Base-by-base conservation (phyloP, 2,888 invertebrate species). In the Pristionchus maxplancki region DNA sequence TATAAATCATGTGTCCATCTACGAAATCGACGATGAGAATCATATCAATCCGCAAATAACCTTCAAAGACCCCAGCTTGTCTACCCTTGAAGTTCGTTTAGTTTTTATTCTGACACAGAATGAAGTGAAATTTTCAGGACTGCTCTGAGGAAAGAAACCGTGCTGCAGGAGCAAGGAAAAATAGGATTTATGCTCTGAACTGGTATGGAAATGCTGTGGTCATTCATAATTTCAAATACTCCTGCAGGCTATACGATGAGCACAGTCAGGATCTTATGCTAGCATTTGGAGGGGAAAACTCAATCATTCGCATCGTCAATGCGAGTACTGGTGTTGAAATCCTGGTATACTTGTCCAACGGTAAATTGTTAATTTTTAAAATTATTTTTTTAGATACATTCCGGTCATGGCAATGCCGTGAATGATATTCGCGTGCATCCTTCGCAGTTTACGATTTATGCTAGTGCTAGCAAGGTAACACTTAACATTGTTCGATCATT, bases 401-500 rank as follows among this genome's bases (percentile, higher is more conserved):
- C 40, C 28, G 84, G 84, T 2, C 62, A 62, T 40, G 84, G 84
- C 11, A 84, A 84, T 31, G 40, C 31, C 9, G 84, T 84, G 24
- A 84, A 84, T 40, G 84, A 84, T 4, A 84, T 84, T 17, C 62
- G 62, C 34, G 84, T 84, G 9, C 40, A 84, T 62, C 84, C 62
- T 24, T 8, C 40, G 1, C n/a, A 62, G 15, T 84, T 31, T 8
- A 58, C 64, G 20, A 31, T 84, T 11, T 84, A 84, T 50, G 84
- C 64, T 24, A 82, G 82, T 82, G 82, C 82, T 20, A 82, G 82
- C 82, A 82, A 81, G 81, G 81, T 81, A 40, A 9, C n/a, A n/a
- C 20, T 31, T 71, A 24, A 1, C 64, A 31, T 64, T 37, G 71
- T 11, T n/a, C n/a, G 34, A 74, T 24, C n/a, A 9, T 81, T 40